Conservation (phyloP, 2,113 vertebrate genomes). For the Dasyurus viverrinus region DNA sequence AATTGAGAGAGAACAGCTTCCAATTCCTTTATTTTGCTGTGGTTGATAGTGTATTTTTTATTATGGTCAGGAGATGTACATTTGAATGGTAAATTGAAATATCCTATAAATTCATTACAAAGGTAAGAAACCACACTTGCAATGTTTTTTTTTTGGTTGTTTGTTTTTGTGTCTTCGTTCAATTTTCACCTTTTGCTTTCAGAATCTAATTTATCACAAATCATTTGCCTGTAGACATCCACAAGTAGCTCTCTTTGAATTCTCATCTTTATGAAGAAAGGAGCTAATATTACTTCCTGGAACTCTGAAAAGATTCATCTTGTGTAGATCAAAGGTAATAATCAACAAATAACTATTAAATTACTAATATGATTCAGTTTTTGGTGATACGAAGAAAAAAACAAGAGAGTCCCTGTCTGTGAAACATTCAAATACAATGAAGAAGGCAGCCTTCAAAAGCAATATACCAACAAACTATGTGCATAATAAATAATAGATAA, state of each 20-base stretch:
- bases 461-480: too few relatives aligned
- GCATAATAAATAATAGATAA: too few relatives aligned
- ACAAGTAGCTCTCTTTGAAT: slow-evolving; percentile 4
- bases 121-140: not conserved
- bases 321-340: too few relatives aligned
- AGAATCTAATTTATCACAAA: slow-evolving; percentile 22
- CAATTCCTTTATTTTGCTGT: not conserved
- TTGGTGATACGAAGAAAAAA: too few relatives aligned
- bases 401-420: too few relatives aligned
- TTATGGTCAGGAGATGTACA: not conserved
- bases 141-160: not conserved
- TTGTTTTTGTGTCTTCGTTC: not conserved
- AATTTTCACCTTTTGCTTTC: not conserved
- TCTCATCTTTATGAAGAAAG: too few relatives aligned
- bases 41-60: not conserved
- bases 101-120: slow-evolving; percentile 31
- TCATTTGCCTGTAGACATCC: slow-evolving; percentile 1
- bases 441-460: too few relatives aligned
- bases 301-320: too few relatives aligned
- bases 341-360: too few relatives aligned
- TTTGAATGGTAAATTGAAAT: not conserved
- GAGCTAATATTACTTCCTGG: too few relatives aligned
- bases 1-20: not conserved
- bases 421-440: too few relatives aligned
- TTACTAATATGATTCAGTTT: too few relatives aligned